Base-by-base conservation (phyloP, 2,797 vertebrate genomes). In the Selene dorsalis region DNA sequence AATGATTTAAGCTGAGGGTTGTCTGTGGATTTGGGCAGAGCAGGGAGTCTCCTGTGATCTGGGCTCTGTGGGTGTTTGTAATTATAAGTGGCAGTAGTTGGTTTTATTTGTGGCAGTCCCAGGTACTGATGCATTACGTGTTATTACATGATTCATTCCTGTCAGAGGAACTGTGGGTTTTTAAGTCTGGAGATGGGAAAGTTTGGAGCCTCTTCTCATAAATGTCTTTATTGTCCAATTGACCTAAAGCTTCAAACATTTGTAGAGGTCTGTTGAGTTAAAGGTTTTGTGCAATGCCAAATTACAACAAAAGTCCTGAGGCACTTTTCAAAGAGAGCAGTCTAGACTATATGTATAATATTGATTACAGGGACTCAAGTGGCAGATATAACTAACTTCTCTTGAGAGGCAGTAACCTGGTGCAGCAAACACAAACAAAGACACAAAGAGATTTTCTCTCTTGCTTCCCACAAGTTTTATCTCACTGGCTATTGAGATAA, bases 11-110 rank as follows among this genome's bases (percentile, higher is more conserved):
- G 60, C 68, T 48, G 58, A 79, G 73, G 83, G 22, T 72, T 83
- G 66, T 81, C 53, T 84, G 70, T 69, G 86, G 78, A 83, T 86
- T 85, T 70, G 58, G 74, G 70, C 56, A 59, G 69, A 85, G 80
- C 79, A 63, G 17, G 39, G 56, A 69, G 77, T 67, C 79, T 86
- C 56, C 65, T 86, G 68, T 89, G 83, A 88, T 91, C 84, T 83
- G 58, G 74, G 79, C 39, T 83, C 58, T 86, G 85, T 81, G 85
- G 89, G 84, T 85, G 85, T 85, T 85, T 55, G 64, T 85, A 88
- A 88, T 92, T 89, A 72, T 69, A 82, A 61, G 67, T 57, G 77
- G 69, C 72, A 80, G 77, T 70, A 50, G 70, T 75, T n/a, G 24
- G 45, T 65, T 55, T 84, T 73, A 70, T 58, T 88, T 84, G 80